Conservation (phyloP, 2,797 vertebrate species). For the Centropyge bicolor region DNA sequence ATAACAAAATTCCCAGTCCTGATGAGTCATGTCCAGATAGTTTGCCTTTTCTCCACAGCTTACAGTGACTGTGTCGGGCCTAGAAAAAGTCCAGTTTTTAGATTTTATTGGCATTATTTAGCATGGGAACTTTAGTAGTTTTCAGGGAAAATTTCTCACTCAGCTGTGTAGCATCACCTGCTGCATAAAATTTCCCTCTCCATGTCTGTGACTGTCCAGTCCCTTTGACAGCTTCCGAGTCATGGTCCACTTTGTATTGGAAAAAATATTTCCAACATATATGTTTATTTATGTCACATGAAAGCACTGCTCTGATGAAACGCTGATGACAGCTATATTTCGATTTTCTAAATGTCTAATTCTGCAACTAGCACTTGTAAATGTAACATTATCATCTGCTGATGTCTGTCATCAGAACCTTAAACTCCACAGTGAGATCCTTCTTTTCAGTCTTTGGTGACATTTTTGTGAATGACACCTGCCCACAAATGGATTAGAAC, state of each 20-base stretch:
- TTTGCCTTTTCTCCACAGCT: not conserved
- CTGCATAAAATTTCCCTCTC: not conserved
- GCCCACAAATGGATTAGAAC: not conserved
- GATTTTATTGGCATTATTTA: not conserved
- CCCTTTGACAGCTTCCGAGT: not conserved
- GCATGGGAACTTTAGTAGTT: not conserved
- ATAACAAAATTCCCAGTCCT: conserved; percentile 12
- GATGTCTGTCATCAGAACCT: too few species aligned
- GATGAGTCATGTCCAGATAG: conserved; percentile 3
- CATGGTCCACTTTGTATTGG: not conserved
- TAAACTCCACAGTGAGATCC: not conserved
- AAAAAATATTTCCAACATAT: too few species aligned
- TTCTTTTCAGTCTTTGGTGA: not conserved
- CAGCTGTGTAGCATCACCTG: not conserved
- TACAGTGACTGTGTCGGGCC: not conserved
- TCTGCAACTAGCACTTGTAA: not conserved
- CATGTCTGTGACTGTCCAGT: not conserved
- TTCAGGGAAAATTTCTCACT: not conserved
- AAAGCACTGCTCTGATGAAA: not conserved
- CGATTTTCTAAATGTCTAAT: not conserved
- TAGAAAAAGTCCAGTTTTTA: not conserved
- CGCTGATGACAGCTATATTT: not conserved
- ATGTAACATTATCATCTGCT: not conserved
- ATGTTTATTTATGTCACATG: not conserved
- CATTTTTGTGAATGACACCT: not conserved